A percentile compares a stretch with the other conserved stretches of the same genome.
phyloP scores from a whole-genome alignment of 1,140 invertebrate species.

The Eufriesea mexicana region DNA sequence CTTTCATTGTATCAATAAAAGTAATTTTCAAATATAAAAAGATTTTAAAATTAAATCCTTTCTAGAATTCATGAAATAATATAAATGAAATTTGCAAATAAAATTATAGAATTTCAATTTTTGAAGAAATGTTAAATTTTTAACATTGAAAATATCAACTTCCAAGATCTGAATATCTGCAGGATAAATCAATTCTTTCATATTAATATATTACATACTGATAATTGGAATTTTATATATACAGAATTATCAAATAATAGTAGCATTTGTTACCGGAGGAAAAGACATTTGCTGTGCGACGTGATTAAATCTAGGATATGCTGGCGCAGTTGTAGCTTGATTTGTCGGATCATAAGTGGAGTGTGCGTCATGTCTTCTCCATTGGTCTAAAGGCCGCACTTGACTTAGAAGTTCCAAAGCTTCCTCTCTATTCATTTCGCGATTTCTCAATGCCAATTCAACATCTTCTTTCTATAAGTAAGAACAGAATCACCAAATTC shows the following conservation, averaged over 20 bases:
- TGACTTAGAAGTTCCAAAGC: slow-evolving; percentile 88
- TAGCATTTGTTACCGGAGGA: slow-evolving; percentile 79
- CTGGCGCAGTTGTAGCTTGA: slow-evolving; percentile 79
- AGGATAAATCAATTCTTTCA: no score
- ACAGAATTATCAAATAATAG: background rate
- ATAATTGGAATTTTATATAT: no score
- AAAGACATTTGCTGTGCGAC: slow-evolving; percentile 83
- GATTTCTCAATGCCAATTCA: slow-evolving; percentile 91
- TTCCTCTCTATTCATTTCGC: slow-evolving; percentile 95
- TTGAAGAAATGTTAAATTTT: no score
- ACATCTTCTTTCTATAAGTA: slow-evolving; percentile 93
- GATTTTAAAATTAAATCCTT: no score
- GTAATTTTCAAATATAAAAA: no score
- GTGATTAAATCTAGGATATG: slow-evolving; percentile 83
- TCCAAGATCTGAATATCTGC: no score
- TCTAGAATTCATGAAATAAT: no score
- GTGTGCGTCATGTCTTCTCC: slow-evolving; percentile 88
- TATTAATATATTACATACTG: no score
- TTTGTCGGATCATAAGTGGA: slow-evolving; percentile 83
- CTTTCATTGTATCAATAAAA: no score
- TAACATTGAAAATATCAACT: no score
- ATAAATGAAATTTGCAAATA: no score
- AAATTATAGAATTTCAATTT: no score
- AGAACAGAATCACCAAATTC: slow-evolving; percentile 13
- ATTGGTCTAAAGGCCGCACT: slow-evolving; percentile 85